Conservation (phyloP, 1,140 invertebrate genomes). For the Marisa cornuarietis region DNA sequence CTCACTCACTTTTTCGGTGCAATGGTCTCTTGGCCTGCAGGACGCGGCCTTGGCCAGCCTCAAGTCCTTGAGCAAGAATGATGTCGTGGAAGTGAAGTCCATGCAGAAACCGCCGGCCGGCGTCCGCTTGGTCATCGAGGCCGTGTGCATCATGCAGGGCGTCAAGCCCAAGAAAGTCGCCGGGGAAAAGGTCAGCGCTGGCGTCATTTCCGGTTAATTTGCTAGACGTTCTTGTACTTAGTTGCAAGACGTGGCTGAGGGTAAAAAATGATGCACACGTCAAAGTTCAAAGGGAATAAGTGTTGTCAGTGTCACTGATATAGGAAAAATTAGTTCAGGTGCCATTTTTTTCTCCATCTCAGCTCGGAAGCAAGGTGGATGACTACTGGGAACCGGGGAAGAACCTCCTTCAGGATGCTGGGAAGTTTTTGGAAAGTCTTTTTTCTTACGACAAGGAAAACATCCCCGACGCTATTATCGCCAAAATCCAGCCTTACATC, state of each 20-base stretch:
- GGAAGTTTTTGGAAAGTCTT: slow-evolving; percentile 82
- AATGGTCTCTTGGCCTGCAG: slow-evolving; percentile 28
- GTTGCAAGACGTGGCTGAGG: not conserved
- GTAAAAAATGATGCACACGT: not conserved
- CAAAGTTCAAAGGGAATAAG: too few species aligned
- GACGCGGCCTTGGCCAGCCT: slow-evolving; percentile 77
- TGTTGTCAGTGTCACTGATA: too few species aligned
- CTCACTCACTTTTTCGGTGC: too few species aligned
- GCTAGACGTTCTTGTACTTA: not conserved
- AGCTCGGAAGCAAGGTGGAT: slow-evolving; percentile 68
- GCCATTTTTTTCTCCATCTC: not conserved
- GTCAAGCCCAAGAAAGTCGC: slow-evolving; percentile 74
- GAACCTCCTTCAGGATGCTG: slow-evolving; percentile 78
- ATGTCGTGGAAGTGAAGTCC: slow-evolving; percentile 75
- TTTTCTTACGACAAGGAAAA: slow-evolving; percentile 88
- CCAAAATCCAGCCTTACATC: slow-evolving; percentile 74
- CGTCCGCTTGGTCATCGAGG: slow-evolving; percentile 87
- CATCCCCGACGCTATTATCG: slow-evolving; percentile 64
- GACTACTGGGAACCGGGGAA: slow-evolving; percentile 83
- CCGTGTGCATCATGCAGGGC: slow-evolving; percentile 78
- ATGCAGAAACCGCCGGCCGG: slow-evolving; percentile 85
- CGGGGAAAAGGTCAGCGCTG: slow-evolving; percentile 59
- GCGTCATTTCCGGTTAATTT: too few species aligned
- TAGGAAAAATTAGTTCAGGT: slow-evolving; percentile 45
- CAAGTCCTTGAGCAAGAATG: slow-evolving; percentile 79